Evolutionary conservation across 2,797 vertebrate genomes (phyloP).

Genomic region (Microctenopoma steveboyesi): DNA sequence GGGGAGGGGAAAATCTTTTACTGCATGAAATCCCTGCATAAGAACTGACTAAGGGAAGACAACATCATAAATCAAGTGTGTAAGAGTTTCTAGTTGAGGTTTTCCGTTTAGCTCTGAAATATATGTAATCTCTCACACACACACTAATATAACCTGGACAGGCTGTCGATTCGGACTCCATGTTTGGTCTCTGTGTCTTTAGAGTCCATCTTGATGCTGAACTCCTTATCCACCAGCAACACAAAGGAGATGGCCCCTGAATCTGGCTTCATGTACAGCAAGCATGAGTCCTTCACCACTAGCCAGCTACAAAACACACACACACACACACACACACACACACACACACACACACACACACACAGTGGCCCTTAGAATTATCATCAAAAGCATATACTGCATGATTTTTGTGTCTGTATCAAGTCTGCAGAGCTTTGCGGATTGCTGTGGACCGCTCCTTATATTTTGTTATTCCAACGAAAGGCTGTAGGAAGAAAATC

Average conservation of each 20-base stretch:
- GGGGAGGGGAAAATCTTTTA: background rate
- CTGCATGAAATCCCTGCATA: background rate
- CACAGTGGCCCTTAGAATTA: background rate
- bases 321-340: slow-evolving; percentile 1
- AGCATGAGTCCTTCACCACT: slow-evolving; percentile 96
- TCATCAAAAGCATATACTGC: background rate
- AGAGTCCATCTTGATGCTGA: slow-evolving; percentile 94
- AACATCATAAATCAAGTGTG: background rate
- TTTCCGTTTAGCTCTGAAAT: no score
- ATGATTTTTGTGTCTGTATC: background rate
- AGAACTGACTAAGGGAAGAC: background rate
- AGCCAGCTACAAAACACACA: slow-evolving; percentile 63
- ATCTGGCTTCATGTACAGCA: slow-evolving; percentile 96
- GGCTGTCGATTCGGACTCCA: slow-evolving; percentile 92
- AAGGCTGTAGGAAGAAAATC: slow-evolving; percentile 65
- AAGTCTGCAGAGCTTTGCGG: slow-evolving; percentile 9
- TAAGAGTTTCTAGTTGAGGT: no score
- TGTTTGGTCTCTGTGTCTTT: slow-evolving; percentile 96
- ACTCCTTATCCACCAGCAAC: slow-evolving; percentile 93
- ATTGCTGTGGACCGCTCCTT: slow-evolving; percentile 21
- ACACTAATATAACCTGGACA: slow-evolving; percentile 83
- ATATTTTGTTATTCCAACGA: slow-evolving; percentile 37
- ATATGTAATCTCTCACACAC: background rate
- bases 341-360: background rate
- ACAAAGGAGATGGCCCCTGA: slow-evolving; percentile 93